Evolutionary conservation across 2,888 invertebrate species (phyloP).

Genomic region (Pandemis heparana): DNA sequence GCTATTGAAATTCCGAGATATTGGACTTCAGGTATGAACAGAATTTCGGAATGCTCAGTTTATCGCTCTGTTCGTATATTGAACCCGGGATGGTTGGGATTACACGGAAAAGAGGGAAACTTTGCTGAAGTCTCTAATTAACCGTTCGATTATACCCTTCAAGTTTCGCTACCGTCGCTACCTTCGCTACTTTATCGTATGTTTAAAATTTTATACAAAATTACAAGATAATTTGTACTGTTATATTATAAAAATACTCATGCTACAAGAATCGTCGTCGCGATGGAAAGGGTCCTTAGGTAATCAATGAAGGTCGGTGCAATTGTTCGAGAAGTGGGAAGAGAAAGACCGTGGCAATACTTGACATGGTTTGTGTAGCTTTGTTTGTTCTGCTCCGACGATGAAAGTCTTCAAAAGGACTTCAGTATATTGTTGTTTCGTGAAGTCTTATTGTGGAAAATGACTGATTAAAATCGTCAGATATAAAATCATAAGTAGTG

Average conservation of each 20-base stretch:
- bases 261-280: background rate
- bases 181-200: background rate
- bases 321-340: background rate
- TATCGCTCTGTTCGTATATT: constrained; percentile 1
- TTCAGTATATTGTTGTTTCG: background rate
- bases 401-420: background rate
- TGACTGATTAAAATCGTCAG: background rate
- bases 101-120: background rate
- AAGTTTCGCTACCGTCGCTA: background rate
- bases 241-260: background rate
- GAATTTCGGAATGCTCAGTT: constrained; percentile 6
- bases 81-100: constrained; percentile 10
- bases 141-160: background rate
- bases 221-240: no score
- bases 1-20: constrained; percentile 2
- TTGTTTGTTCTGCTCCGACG: background rate
- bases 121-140: background rate
- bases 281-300: background rate
- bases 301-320: background rate
- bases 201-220: no score
- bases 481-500: background rate
- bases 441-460: background rate
- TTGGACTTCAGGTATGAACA: background rate
- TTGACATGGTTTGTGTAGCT: background rate
- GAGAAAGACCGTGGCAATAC: background rate